Percentiles rank a stretch among this genome's conserved stretches.
Evolutionary conservation across 2,113 vertebrate species (phyloP).

Genomic region (Crotalus tigris): DNA sequence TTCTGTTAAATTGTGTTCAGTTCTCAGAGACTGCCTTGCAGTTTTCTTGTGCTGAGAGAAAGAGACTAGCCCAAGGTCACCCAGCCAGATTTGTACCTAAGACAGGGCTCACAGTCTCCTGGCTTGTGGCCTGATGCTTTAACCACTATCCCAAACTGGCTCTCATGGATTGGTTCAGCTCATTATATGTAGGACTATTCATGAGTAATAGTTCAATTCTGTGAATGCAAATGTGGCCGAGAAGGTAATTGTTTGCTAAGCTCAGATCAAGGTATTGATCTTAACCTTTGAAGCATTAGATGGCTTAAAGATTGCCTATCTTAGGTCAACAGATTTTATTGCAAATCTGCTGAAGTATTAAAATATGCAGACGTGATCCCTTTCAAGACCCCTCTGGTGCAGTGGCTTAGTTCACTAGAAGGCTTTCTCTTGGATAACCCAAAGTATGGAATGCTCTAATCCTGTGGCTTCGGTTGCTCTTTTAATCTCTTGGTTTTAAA

Average conservation of each 20-base stretch:
- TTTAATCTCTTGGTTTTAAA: background rate
- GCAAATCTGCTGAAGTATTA: background rate
- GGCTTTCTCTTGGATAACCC: background rate
- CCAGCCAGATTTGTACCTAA: background rate
- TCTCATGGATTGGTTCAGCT: background rate
- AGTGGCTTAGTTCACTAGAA: background rate
- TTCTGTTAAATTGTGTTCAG: background rate
- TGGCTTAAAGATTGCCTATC: background rate
- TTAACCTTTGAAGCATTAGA: background rate
- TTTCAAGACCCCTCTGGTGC: background rate
- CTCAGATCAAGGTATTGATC: background rate
- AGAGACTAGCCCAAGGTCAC: background rate
- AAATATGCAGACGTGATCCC: background rate
- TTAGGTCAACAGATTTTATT: background rate
- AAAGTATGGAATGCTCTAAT: background rate
- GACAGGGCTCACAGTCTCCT: background rate
- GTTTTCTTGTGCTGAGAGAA: background rate
- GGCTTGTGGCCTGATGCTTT: background rate
- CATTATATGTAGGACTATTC: background rate
- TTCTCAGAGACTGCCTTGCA: background rate
- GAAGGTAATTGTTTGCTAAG: background rate
- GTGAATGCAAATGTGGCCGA: background rate
- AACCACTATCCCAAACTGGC: background rate
- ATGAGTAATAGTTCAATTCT: background rate
- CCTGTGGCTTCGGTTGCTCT: background rate